phyloP scores from a whole-genome alignment of 2,888 invertebrate species.

The Yponomeuta evonymella region DNA sequence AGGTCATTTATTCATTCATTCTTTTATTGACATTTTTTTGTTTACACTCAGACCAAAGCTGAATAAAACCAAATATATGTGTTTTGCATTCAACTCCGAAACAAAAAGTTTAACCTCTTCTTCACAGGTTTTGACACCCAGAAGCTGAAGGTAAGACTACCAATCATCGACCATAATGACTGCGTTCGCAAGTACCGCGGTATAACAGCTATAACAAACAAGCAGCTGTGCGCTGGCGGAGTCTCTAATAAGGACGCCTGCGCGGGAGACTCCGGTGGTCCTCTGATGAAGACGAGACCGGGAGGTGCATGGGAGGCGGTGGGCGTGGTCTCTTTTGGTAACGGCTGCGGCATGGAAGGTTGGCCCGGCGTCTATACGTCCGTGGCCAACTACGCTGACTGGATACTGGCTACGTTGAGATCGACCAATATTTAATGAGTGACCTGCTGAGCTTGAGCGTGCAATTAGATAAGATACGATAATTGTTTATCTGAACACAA shows the following conservation, averaged over 20 bases:
- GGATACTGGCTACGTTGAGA: constrained; percentile 71
- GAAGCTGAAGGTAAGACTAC: constrained; percentile 79
- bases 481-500: too few relatives aligned
- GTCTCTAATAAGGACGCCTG: constrained; percentile 82
- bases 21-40: too few relatives aligned
- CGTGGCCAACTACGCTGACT: constrained; percentile 76
- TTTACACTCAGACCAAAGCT: too few relatives aligned
- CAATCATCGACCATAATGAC: constrained; percentile 67
- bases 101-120: constrained; percentile 21
- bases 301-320: constrained; percentile 74
- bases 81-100: too few relatives aligned
- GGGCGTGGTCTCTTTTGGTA: constrained; percentile 82
- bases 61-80: too few relatives aligned
- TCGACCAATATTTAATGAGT: constrained; percentile 38
- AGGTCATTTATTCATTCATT: too few relatives aligned
- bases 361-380: constrained; percentile 83
- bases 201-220: constrained; percentile 67
- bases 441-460: background rate
- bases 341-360: constrained; percentile 79
- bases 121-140: constrained; percentile 72
- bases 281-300: constrained; percentile 77
- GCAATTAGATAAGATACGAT: too few relatives aligned
- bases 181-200: constrained; percentile 71
- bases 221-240: constrained; percentile 84
- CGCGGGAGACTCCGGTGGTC: constrained; percentile 86